Evolutionary conservation across 1,140 invertebrate genomes (phyloP).

Genomic region (Andricus grossulariae): DNA sequence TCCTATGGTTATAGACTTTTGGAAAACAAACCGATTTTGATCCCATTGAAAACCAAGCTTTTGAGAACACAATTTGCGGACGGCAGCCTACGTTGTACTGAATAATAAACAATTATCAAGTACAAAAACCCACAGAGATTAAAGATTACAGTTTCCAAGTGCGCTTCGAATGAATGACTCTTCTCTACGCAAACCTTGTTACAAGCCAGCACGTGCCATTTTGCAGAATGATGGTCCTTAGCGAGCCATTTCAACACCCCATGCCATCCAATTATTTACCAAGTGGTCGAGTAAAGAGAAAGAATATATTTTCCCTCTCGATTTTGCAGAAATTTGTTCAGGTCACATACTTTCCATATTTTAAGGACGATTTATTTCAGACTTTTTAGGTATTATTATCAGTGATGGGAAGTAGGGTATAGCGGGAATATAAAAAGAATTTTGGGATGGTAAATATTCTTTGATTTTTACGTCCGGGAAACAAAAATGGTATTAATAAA

Average conservation of each 20-base stretch:
- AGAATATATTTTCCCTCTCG: constrained; percentile 14
- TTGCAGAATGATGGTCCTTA: constrained; percentile 28
- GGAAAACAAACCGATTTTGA: neutral
- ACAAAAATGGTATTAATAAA: too few relatives aligned
- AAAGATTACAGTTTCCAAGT: constrained; percentile 26
- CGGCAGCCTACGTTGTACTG: neutral
- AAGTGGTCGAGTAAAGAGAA: constrained; percentile 21
- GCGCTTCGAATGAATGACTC: constrained; percentile 24
- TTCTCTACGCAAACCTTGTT: constrained; percentile 23
- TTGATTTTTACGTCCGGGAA: too few relatives aligned
- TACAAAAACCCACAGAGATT: neutral
- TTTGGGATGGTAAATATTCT: too few relatives aligned
- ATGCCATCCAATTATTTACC: constrained; percentile 21
- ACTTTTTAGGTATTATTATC: too few relatives aligned
- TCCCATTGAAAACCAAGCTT: constrained; percentile 5
- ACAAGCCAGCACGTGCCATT: constrained; percentile 27
- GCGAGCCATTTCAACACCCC: constrained; percentile 25
- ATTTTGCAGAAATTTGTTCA: constrained; percentile 3
- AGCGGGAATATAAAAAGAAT: too few relatives aligned
- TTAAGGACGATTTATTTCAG: too few relatives aligned
- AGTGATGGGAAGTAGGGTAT: too few relatives aligned
- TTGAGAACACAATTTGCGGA: neutral
- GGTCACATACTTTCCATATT: neutral
- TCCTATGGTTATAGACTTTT: neutral
- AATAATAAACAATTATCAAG: neutral